Conservation (phyloP, 2,797 vertebrate genomes). For the Notoglanidium macrostoma region DNA sequence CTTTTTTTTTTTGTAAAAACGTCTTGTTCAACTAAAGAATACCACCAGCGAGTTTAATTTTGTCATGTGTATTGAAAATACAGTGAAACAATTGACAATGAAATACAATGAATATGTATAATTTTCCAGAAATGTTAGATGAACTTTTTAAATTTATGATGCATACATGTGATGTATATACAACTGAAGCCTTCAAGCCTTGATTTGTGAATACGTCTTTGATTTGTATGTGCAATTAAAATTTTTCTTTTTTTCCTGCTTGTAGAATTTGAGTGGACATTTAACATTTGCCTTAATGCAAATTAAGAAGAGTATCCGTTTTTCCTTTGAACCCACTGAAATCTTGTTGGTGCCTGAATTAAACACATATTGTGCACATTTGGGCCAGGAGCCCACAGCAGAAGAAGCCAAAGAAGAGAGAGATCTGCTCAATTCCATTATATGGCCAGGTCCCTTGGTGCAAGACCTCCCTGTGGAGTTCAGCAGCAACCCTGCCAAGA, state of each 20-base stretch:
- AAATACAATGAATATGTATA: too few species aligned
- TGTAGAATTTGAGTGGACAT: constrained; percentile 83
- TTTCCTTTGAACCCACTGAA: constrained; percentile 62
- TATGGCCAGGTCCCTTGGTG: constrained; percentile 78
- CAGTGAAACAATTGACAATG: too few species aligned
- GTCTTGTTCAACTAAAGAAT: too few species aligned
- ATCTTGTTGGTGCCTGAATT: constrained; percentile 58
- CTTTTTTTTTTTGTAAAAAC: too few species aligned
- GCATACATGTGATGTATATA: too few species aligned
- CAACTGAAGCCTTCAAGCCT: too few species aligned
- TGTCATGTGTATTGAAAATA: too few species aligned
- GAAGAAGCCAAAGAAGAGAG: constrained; percentile 83
- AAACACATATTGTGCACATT: constrained; percentile 81
- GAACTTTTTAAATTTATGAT: too few species aligned
- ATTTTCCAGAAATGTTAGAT: too few species aligned
- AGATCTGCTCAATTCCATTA: constrained; percentile 78
- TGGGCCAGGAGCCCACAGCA: constrained; percentile 78
- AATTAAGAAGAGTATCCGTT: constrained; percentile 76
- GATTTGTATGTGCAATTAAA: too few species aligned
- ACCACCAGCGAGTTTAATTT: too few species aligned
- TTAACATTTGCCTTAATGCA: constrained; percentile 74
- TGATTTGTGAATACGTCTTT: too few species aligned
- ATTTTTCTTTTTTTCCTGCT: constrained; percentile 21
- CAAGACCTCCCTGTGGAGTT: constrained; percentile 67
- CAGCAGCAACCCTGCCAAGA: constrained; percentile 85